Conservation (phyloP, 2,888 invertebrate genomes). For the Erpobdella octoculata region DNA sequence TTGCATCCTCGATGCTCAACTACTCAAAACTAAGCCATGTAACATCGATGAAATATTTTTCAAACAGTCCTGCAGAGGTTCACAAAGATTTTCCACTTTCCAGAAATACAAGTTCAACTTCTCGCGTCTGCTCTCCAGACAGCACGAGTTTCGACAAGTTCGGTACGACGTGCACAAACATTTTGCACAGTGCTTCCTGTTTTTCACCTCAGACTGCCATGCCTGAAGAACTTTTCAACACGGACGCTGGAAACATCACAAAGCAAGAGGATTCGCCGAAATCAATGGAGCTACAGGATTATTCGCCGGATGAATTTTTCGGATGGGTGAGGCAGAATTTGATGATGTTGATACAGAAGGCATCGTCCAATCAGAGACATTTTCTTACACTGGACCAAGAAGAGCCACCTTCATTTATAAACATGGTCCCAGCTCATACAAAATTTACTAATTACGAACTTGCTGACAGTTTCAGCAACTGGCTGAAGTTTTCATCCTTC, state of each 20-base stretch:
- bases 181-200: not conserved
- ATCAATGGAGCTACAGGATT: not conserved
- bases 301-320: not conserved
- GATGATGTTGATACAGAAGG: not conserved
- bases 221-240: not conserved
- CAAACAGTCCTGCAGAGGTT: too few species aligned
- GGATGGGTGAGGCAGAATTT: not conserved
- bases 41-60: too few species aligned
- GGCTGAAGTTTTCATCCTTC: not conserved
- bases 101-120: not conserved
- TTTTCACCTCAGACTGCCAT: not conserved
- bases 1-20: not conserved
- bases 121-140: not conserved
- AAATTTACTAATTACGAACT: not conserved
- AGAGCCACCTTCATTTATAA: not conserved
- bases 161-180: not conserved
- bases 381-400: not conserved
- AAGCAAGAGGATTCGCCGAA: not conserved
- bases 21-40: not conserved
- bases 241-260: not conserved
- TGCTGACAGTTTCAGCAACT: not conserved
- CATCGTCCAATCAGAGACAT: not conserved
- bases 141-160: not conserved
- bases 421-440: not conserved
- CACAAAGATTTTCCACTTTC: too few species aligned